These are phyloP conservation scores for Cheilosia pagana DNA, from an alignment of 2,888 invertebrate genomes.

Conservation along the genomic window DNA sequence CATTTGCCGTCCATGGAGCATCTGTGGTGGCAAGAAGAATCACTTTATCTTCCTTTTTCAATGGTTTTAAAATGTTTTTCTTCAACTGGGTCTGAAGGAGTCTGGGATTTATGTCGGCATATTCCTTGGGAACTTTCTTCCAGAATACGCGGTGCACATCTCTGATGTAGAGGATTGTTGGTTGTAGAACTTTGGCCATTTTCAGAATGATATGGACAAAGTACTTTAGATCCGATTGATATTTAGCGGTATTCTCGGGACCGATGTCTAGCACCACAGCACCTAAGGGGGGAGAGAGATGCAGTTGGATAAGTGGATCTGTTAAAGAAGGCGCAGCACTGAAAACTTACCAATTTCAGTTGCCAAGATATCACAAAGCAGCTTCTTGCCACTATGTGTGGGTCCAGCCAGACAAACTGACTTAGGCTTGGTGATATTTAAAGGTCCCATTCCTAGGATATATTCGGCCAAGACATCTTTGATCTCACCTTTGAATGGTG, in stretches of 20 bases:
- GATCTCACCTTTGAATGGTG: conserved; percentile 85
- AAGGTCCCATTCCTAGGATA: conserved; percentile 82
- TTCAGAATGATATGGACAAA: conserved; percentile 87
- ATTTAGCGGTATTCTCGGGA: conserved; percentile 86
- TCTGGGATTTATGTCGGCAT: conserved; percentile 83
- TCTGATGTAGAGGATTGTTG: conserved; percentile 86
- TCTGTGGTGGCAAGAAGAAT: conserved; percentile 85
- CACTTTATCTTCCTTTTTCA: conserved; percentile 85
- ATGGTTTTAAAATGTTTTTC: conserved; percentile 84
- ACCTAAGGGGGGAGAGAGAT: conserved; percentile 75
- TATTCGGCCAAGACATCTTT: conserved; percentile 85
- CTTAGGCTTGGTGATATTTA: conserved; percentile 83
- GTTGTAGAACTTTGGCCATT: conserved; percentile 86
- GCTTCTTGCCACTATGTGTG: conserved; percentile 87
- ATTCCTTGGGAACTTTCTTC: conserved; percentile 83
- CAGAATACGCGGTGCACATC: conserved; percentile 85
- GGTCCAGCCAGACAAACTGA: conserved; percentile 89
- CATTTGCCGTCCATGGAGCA: conserved; percentile 84
- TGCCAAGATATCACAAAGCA: conserved; percentile 88
- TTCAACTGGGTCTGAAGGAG: conserved; percentile 84
- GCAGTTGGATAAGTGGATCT: too few species aligned
- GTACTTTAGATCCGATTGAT: conserved; percentile 86
- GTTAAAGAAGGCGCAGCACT: too few species aligned
- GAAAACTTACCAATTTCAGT: conserved; percentile 84
- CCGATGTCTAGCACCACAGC: conserved; percentile 88